Base-by-base conservation (phyloP, 35 echinoderm and acorn worm species). In the Strongylocentrotus purpuratus region DNA sequence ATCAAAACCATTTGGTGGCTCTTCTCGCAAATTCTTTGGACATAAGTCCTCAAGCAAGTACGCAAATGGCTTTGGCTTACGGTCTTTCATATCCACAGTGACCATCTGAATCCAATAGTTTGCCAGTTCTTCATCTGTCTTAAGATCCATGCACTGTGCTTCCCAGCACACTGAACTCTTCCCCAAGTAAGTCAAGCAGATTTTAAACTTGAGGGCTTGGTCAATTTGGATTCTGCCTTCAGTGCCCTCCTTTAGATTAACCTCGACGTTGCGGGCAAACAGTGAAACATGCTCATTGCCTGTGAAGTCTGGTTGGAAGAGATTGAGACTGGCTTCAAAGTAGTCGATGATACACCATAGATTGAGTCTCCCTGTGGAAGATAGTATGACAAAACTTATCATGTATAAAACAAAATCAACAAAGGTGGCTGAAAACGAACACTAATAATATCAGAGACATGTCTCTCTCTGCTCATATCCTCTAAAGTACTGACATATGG, bases 101-200 rank as follows among this genome's bases (percentile, higher is more conserved):
- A 93, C 91, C 91, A 93, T 93, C 91, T 93, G 91, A 31, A 93
- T 93, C 14, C 9, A 46, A n/a, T 93, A 93, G 45, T 47, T 93
- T 31, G 91, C 91, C 31, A 93, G 91, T 32, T 93, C 91, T 45
- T 93, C 91, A 31, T 93, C 48, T 11, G 91, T 93, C 2, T 93
- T 9, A 1, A 46, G 46, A 17, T 93, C 91, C 46, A 93, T 12
- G 25, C 91, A 93, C 91, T 93, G 91, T 47, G 18, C 46, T 46
- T 93, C 91, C 91, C 91, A 93, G 48, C 91, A 93, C 48, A 93
- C 91, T 28, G 91, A n/a, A 31, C 91, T 93, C 46, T 58, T 47
- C 11, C 91, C 91, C n/a, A 93, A 32, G 25, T 48, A 93, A 28
- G 33, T 93, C 9, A 93, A 4, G 11, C 48, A 48, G 46, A 58